Evolutionary conservation across 2,113 vertebrate genomes (phyloP).

Genomic region (Pseudonaja textilis): DNA sequence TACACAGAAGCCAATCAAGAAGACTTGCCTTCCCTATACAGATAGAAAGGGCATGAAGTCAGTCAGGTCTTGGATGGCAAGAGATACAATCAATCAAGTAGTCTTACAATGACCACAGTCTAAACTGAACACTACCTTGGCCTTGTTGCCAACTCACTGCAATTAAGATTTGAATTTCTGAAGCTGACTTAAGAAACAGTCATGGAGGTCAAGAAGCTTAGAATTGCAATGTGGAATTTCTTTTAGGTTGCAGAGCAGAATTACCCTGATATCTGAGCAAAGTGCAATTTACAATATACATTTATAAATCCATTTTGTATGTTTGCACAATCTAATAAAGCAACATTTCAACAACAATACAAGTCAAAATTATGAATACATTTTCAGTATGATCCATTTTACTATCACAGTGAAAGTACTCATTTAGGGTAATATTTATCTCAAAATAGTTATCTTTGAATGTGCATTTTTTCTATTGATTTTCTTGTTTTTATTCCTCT

Average conservation of each 20-base stretch:
- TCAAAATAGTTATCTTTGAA: neutral
- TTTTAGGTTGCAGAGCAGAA: neutral
- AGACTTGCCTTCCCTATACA: too few relatives aligned
- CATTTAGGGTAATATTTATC: neutral
- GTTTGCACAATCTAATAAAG: neutral
- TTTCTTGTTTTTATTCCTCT: neutral
- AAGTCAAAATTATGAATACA: slow-evolving; percentile 7
- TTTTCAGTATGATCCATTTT: neutral
- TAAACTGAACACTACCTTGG: neutral
- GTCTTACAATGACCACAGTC: neutral
- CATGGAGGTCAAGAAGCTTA: neutral
- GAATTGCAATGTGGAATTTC: neutral
- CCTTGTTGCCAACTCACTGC: neutral
- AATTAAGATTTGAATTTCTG: neutral
- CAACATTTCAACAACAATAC: neutral
- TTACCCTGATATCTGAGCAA: neutral
- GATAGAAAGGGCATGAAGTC: neutral
- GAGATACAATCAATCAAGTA: neutral
- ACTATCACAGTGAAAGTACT: neutral
- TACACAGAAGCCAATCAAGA: neutral
- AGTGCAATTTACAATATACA: neutral
- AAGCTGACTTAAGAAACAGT: neutral
- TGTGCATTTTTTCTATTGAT: neutral
- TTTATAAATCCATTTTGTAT: neutral
- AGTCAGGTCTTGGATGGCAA: neutral